Percentiles rank a stretch among this genome's conserved stretches.
Conservation (phyloP, 2,797 vertebrate genomes). For the Bradypus variegatus region DNA sequence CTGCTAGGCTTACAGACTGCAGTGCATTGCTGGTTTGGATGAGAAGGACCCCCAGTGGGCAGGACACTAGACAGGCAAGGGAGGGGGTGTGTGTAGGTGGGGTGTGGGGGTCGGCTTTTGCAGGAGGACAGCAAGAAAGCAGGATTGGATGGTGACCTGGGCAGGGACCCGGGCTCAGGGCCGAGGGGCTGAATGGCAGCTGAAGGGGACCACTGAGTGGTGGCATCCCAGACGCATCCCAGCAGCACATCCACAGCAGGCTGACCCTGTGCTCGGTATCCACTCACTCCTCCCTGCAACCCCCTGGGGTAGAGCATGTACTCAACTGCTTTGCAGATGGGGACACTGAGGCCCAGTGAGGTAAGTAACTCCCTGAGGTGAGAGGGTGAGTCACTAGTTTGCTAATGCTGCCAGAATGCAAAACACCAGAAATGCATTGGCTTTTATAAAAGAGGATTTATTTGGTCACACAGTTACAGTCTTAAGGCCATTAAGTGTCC, state of each 20-base stretch:
- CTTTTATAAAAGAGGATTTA: too few relatives aligned
- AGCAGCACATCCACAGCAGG: neutral
- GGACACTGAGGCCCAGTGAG: neutral
- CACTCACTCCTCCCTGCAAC: neutral
- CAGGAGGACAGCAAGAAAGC: neutral
- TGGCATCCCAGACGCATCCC: neutral
- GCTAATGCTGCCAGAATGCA: too few relatives aligned
- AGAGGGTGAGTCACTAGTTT: too few relatives aligned
- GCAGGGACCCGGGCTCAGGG: neutral
- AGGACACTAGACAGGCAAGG: neutral
- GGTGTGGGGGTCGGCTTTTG: neutral
- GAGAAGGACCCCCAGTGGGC: neutral
- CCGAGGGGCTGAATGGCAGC: neutral
- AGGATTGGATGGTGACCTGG: neutral
- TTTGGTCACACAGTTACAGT: too few relatives aligned
- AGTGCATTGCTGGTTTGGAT: neutral
- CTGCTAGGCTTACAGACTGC: neutral
- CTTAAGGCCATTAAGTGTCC: too few relatives aligned
- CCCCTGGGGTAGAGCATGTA: neutral
- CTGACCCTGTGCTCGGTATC: accelerated
- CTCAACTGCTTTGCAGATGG: neutral
- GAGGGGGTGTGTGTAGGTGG: accelerated
- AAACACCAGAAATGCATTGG: too few relatives aligned
- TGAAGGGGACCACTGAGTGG: neutral
- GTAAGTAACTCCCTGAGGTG: neutral